These are phyloP conservation scores for Anguilla megastoma DNA, from an alignment of 2,797 vertebrate genomes.

Conservation along the genomic window DNA sequence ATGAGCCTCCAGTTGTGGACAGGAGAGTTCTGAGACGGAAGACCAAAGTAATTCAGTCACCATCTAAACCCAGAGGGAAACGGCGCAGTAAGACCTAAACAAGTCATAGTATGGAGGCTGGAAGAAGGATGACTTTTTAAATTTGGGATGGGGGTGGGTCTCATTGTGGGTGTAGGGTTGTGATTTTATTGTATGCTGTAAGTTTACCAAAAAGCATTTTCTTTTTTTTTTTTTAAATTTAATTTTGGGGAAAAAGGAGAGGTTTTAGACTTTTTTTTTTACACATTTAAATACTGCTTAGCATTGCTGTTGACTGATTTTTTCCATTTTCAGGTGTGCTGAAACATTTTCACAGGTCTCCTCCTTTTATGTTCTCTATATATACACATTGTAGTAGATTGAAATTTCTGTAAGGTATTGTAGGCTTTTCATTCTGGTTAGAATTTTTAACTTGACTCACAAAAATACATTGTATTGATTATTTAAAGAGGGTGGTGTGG, in stretches of 20 bases:
- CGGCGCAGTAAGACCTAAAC: slow-evolving; percentile 73
- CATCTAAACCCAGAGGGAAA: slow-evolving; percentile 62
- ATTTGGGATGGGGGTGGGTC: background rate
- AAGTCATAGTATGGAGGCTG: slow-evolving; percentile 50
- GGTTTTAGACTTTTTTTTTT: background rate
- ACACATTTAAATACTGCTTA: background rate
- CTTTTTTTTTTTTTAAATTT: background rate
- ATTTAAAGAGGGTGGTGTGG: background rate
- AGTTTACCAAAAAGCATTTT: slow-evolving; percentile 2
- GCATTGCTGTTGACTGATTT: slow-evolving; percentile 5
- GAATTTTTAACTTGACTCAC: background rate
- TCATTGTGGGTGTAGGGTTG: background rate
- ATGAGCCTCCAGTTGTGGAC: slow-evolving; percentile 51
- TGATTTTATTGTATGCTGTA: background rate
- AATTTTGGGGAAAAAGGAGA: background rate
- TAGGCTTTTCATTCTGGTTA: background rate
- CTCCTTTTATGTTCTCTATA: background rate
- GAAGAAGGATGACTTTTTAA: background rate
- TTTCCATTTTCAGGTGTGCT: background rate
- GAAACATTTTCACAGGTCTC: background rate
- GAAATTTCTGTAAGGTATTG: background rate
- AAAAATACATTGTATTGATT: background rate
- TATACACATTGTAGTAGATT: background rate
- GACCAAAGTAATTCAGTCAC: slow-evolving; percentile 73
- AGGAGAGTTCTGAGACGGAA: slow-evolving; percentile 73